Base-by-base conservation (phyloP, 1,140 invertebrate species). In the Formica exsecta region DNA sequence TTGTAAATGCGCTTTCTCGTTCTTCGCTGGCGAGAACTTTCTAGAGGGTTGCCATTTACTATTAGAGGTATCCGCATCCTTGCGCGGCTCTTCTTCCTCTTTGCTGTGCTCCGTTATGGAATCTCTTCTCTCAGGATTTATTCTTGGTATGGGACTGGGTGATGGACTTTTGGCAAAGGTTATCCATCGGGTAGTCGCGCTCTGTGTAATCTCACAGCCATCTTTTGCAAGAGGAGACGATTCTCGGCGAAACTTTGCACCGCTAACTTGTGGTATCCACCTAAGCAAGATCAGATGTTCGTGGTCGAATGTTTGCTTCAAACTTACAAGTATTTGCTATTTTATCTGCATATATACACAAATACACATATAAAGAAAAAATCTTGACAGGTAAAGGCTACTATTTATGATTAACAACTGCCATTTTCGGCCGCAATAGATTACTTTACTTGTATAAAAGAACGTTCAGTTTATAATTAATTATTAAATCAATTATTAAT, bases 201-300 rank as follows among this genome's bases (percentile, higher is more conserved):
- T 74, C 80, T 86, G 90, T 32, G 85, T 57, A 57, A 88, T 76
- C 38, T 89, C 92, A 64, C 86, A 89, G n/a, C 87, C 86, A 51
- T 87, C 80, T 77, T 86, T 87, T 1, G 84, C 66, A 48, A 89
- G 65, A 0, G 90, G 79, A 8, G 89, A 91, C 5, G 88, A 71
- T 19, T 89, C 87, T 75, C 89, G 89, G 13, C 76, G 77, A 62
- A 92, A 89, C 41, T 86, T 88, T 11, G 74, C 74, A 48, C 71
- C 86, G 48, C 91, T 87, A 59, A 87, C 86, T 54, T 90, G 89
- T 41, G 91, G 90, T 75, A 92, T 62, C 92, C 92, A 93, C 38
- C 92, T 86, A 66, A 51, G 87, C 73, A 77, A 81, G 62, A 76
- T 44, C 1, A 70, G 16, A 65, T 48, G 3, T 62, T 25, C 13